Evolutionary conservation across 2,888 invertebrate genomes (phyloP), one percentile per base, ranked within the genome.

Genomic region (Xestia c-nigrum): DNA sequence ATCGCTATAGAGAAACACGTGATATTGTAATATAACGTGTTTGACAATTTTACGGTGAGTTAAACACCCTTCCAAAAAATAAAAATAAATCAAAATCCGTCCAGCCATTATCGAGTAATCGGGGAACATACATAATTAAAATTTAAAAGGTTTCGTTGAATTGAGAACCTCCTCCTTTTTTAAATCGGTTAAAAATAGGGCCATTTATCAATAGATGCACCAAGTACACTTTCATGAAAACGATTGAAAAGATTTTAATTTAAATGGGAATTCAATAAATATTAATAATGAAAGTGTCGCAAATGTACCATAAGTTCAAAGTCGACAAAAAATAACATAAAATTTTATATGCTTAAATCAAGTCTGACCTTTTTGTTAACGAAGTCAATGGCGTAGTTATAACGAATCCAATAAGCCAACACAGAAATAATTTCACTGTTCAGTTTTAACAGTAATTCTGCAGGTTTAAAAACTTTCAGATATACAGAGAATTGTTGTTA

Each of bases 271-370:
- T 76, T n/a, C 14, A 52, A n/a, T 64, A 46, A 24, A 31, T 40
- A 40, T 31, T 19, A 59, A 31, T 12, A 21, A 74, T 50, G 31
- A 50, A 65, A 9, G 31, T 65, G 43, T 19, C 64, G 24, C 12
- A 24, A 19, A 2, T 12, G 3, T 16, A 59, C 16, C 14, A 31
- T 19, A 24, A 19, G 31, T 14, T n/a, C 3, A 40, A 31, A 40
- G 12, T 19, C 19, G 16, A 59, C 31, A 46, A 59, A 76, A 78
- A 31, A 31, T 31, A 64, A 52, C 46, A 63, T 77, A 55, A 52
- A 63, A 63, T 70, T 77, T 79, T 79, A 79, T 63, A 63, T n/a
- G 70, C 63, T 77, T 70, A 63, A 70, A 77, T 78, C 61, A 47
- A 78, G 46, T 2, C 31, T 3, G 52, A 79, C 79, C 61, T 78